Evolutionary conservation across 2,113 vertebrate species (phyloP).

Genomic region (Monopterus albus): DNA sequence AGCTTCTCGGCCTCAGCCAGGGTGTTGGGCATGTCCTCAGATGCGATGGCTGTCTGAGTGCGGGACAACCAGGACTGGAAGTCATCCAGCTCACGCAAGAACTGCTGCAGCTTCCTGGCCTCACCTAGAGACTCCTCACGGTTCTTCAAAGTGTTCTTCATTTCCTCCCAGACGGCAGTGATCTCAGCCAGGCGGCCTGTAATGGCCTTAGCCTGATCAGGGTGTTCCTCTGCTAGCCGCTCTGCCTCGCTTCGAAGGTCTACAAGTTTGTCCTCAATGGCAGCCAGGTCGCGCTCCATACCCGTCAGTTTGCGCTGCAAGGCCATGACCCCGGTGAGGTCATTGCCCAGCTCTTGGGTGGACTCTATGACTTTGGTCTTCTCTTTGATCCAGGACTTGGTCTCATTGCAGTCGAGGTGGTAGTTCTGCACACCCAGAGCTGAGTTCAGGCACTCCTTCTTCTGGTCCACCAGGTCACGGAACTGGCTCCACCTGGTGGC

Average conservation of each 20-base stretch:
- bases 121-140: conserved; percentile 95
- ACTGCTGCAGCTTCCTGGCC: conserved; percentile 97
- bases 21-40: conserved; percentile 97
- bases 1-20: conserved; percentile 94
- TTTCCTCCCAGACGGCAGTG: conserved; percentile 92
- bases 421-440: conserved; percentile 98
- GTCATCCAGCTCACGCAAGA: conserved; percentile 95
- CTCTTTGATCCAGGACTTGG: conserved; percentile 98
- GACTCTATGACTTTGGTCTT: conserved; percentile 99
- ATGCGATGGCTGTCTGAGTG: conserved; percentile 95
- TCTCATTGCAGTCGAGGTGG: conserved; percentile 98
- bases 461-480: conserved; percentile 93
- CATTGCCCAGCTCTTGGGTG: conserved; percentile 95
- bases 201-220: conserved; percentile 94
- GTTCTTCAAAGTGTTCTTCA: conserved; percentile 94
- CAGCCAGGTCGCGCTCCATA: conserved; percentile 95
- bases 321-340: conserved; percentile 95
- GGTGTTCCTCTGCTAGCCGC: conserved; percentile 90
- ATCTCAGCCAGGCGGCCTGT: conserved; percentile 92
- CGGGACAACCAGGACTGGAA: conserved; percentile 98
- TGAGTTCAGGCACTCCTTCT: conserved; percentile 93
- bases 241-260: conserved; percentile 91
- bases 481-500: conserved; percentile 93
- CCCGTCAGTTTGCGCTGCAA: conserved; percentile 95
- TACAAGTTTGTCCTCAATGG: conserved; percentile 92